Percentiles rank a stretch among this genome's conserved stretches.
phyloP scores from a whole-genome alignment of 2,113 vertebrate genomes.

The Heteronetta atricapilla region DNA sequence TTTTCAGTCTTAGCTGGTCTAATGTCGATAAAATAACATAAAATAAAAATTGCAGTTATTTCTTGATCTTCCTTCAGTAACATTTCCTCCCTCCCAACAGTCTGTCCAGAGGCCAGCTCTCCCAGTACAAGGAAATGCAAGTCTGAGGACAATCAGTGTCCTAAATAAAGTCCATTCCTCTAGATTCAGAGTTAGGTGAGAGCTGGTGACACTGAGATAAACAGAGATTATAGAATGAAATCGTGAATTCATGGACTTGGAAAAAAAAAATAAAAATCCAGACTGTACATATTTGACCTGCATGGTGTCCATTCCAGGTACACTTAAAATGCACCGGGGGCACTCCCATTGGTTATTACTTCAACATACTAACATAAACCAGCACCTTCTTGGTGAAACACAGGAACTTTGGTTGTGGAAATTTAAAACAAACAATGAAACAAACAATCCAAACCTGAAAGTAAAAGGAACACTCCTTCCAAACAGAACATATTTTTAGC shows the following conservation, averaged over 20 bases:
- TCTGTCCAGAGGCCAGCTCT: constrained; percentile 31
- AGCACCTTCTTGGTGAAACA: constrained; percentile 15
- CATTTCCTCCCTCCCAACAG: neutral
- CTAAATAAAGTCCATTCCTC: neutral
- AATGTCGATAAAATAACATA: neutral
- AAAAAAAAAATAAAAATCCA: neutral
- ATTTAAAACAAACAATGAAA: neutral
- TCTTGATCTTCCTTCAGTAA: neutral
- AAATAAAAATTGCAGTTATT: neutral
- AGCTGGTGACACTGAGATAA: neutral
- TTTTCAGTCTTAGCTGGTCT: neutral
- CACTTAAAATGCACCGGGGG: neutral
- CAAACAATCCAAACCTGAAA: constrained; percentile 4
- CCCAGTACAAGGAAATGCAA: neutral
- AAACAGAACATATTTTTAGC: neutral
- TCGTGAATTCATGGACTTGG: neutral
- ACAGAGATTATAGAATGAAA: neutral
- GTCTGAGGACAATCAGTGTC: neutral
- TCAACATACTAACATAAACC: neutral
- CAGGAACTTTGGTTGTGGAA: neutral
- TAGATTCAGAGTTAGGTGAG: neutral
- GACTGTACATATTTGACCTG: constrained; percentile 1
- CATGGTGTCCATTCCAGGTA: neutral
- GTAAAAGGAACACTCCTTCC: neutral
- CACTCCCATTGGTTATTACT: neutral